Conservation (phyloP, 2,113 vertebrate species). For the Nanger granti region DNA sequence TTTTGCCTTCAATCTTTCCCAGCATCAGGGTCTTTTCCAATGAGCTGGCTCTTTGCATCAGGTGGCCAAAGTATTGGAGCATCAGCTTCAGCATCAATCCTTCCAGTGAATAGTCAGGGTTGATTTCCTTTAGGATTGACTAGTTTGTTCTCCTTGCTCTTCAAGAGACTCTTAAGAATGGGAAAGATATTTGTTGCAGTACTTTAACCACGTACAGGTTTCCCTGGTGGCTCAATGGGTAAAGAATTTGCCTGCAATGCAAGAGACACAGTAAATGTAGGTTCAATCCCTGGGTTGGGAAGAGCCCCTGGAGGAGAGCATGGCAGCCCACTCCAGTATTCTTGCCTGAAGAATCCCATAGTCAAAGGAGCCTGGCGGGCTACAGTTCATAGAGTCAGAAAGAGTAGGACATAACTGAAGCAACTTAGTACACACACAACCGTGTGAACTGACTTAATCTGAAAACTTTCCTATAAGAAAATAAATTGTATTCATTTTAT, state of each 20-base stretch:
- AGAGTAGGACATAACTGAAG: background rate
- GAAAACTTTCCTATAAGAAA: background rate
- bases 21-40: background rate
- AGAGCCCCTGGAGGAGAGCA: background rate
- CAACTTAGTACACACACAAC: background rate
- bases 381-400: background rate
- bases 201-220: background rate
- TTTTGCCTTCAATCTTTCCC: background rate
- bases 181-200: background rate
- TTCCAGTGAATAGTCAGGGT: background rate
- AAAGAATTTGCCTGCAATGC: background rate
- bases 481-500: background rate
- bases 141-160: background rate
- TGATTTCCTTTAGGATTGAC: background rate
- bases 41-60: background rate
- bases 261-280: background rate
- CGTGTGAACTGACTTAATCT: background rate
- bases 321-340: background rate
- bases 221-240: background rate
- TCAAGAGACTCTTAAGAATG: background rate
- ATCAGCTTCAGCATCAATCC: background rate
- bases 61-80: background rate
- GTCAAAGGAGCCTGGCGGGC: background rate
- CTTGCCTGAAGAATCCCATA: background rate
- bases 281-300: background rate